A percentile compares a stretch with the other conserved stretches of the same genome.
phyloP scores from a whole-genome alignment of 23 tunicate genomes.

The Phallusia fumigata region DNA sequence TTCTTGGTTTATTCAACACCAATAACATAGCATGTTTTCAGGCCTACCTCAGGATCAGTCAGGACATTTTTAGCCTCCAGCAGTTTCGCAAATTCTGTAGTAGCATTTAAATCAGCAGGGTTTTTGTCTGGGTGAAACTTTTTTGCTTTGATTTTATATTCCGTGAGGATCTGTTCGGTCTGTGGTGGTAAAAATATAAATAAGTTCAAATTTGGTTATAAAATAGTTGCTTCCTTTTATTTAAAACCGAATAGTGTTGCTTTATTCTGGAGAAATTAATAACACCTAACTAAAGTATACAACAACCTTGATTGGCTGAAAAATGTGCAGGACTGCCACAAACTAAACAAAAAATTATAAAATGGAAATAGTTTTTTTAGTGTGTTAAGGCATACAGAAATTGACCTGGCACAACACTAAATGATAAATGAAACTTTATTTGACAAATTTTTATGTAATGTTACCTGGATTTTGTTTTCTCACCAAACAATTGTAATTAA shows the following conservation, averaged over 20 bases:
- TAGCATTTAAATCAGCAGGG: slow-evolving; percentile 14
- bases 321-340: too few relatives aligned
- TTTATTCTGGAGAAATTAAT: too few relatives aligned
- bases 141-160: slow-evolving; percentile 25
- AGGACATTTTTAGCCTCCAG: slow-evolving; percentile 40
- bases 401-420: neutral
- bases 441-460: neutral
- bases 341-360: too few relatives aligned
- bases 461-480: too few relatives aligned
- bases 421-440: neutral
- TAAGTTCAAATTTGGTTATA: too few relatives aligned
- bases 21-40: neutral
- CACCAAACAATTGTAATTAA: neutral
- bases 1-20: too few relatives aligned
- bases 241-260: too few relatives aligned
- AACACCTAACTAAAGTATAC: too few relatives aligned
- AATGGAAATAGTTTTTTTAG: too few relatives aligned
- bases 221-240: too few relatives aligned
- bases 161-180: slow-evolving; percentile 46
- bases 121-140: slow-evolving; percentile 25
- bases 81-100: slow-evolving; percentile 22
- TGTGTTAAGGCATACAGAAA: too few relatives aligned
- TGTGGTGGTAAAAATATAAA: neutral
- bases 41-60: slow-evolving; percentile 40
- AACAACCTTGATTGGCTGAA: too few relatives aligned